phyloP scores from a whole-genome alignment of 2,797 vertebrate genomes.

The Tympanoctomys barrerae region DNA sequence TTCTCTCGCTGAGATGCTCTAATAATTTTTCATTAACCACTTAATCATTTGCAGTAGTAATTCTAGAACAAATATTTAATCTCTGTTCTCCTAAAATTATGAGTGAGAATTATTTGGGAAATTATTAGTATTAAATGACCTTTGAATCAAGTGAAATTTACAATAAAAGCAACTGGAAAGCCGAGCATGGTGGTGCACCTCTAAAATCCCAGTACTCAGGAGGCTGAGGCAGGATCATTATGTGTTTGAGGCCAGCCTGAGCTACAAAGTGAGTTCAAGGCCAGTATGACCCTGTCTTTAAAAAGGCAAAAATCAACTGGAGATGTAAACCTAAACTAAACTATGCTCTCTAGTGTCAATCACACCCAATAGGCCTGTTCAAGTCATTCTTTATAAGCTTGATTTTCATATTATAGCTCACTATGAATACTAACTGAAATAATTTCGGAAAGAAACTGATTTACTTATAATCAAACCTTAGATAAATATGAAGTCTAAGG shows the following conservation, averaged over 20 bases:
- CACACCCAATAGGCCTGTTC: background rate
- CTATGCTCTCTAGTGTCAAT: background rate
- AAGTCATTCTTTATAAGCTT: background rate
- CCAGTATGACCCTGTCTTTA: no score
- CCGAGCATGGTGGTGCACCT: background rate
- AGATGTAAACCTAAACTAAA: background rate
- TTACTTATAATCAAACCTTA: background rate
- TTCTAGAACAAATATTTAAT: slow-evolving; percentile 51
- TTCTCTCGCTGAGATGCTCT: background rate
- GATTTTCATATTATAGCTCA: background rate
- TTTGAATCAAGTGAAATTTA: slow-evolving; percentile 23
- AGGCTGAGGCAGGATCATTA: no score
- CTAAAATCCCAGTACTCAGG: no score
- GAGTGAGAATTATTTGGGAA: background rate
- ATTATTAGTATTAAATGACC: background rate
- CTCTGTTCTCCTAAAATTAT: background rate
- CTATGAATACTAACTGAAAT: background rate
- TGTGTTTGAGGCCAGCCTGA: no score
- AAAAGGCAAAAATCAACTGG: no score
- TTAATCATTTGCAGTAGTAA: background rate
- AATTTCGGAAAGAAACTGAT: slow-evolving; percentile 3
- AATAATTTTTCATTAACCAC: background rate
- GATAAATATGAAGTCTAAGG: background rate
- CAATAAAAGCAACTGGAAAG: background rate
- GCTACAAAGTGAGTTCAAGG: no score